Evolutionary conservation across 2,797 vertebrate species (phyloP), one percentile per base, ranked within the genome.

Genomic region (Hippoglossus hippoglossus): DNA sequence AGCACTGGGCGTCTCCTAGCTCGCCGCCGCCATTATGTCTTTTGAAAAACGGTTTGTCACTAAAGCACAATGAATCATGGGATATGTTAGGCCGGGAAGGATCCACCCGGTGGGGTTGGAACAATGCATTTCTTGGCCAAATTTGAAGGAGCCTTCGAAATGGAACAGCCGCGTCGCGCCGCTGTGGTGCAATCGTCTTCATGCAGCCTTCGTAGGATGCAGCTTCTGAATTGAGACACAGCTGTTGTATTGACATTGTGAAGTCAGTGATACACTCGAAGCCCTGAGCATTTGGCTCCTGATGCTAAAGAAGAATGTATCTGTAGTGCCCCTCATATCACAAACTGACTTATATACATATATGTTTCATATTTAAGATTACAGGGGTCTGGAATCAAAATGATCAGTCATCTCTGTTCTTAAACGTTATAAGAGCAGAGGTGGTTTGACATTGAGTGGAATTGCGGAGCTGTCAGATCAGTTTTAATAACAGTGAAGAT

Each of bases 381-480:
- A 69, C 11, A 21, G 53, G 49, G 6, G 18, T 4, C 31, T 2
- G 22, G 8, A 55, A 21, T 55, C 2, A 5, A 51, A 61, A 67
- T 26, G 16, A 56, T 47, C 16, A 5, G 9, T 49, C 16, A 51
- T 13, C 25, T 12, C 19, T 67, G 15, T 60, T 59, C 4, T 57
- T 16, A 24, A 22, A 71, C 36, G 26, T 73, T 25, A 8, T 24
- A 63, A 58, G 13, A 41, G 5, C 12, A 67, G 12, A 50, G 22
- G 21, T 56, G 39, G 63, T 6, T 36, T 51, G 15, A 11, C 83
- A 75, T 31, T 36, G 34, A 50, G 18, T 62, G 36, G 36, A 39
- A 34, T 34, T 67, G 62, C 13, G 41, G 24, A 64, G 22, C 26
- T 21, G 50, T 52, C 24, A 56, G 54, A 68, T 59, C 26, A 47